Evolutionary conservation across 2,113 vertebrate genomes (phyloP).

Genomic region (Muscicapa adusta): DNA sequence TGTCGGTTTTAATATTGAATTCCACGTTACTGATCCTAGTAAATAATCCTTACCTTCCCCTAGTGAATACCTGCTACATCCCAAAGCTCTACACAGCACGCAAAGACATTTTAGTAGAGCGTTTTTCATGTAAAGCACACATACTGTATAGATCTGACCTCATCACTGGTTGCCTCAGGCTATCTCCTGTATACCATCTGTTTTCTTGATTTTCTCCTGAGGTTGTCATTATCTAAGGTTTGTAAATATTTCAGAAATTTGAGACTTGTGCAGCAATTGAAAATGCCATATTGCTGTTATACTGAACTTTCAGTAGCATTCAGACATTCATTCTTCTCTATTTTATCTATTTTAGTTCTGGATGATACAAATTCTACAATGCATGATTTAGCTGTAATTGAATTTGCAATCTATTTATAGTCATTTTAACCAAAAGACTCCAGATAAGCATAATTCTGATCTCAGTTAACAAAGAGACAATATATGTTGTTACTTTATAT

Average conservation of each 20-base stretch:
- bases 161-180: constrained; percentile 80
- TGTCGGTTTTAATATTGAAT: constrained; percentile 84
- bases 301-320: background rate
- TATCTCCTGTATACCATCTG: constrained; percentile 74
- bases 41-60: constrained; percentile 78
- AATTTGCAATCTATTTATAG: constrained; percentile 22
- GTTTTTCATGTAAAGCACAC: constrained; percentile 85
- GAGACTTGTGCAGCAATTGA: background rate
- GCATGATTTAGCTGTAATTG: background rate
- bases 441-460: background rate
- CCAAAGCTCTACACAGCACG: constrained; percentile 71
- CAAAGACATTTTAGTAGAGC: constrained; percentile 79
- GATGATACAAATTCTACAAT: background rate
- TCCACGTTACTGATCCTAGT: constrained; percentile 81
- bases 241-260: constrained; percentile 87
- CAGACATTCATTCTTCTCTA: background rate
- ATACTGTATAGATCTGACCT: constrained; percentile 84
- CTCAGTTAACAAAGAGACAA: constrained; percentile 13
- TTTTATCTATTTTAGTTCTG: constrained; percentile 13
- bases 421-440: constrained; percentile 2
- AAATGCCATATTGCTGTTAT: constrained; percentile 51
- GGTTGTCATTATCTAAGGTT: constrained; percentile 81
- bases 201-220: constrained; percentile 78
- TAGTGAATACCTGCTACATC: constrained; percentile 76
- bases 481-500: constrained; percentile 8